Base-by-base conservation (phyloP, 2,113 vertebrate genomes). In the Phylloscopus whistleri region DNA sequence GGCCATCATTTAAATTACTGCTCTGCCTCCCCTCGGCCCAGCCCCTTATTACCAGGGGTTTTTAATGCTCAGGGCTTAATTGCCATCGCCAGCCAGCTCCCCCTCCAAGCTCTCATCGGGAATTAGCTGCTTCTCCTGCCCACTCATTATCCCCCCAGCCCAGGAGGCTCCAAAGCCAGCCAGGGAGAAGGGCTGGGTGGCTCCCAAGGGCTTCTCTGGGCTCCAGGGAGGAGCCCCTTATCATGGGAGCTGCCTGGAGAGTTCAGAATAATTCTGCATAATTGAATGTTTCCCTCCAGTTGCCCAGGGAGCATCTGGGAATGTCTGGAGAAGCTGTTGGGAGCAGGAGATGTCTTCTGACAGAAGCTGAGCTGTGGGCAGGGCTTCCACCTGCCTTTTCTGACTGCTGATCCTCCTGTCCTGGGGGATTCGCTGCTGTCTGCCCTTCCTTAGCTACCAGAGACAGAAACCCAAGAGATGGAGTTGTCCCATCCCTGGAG, bases 51-150 rank as follows among this genome's bases (percentile, higher is more conserved):
- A 96, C 96, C 26, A 0, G 84, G 94, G 87, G 89, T 96, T 98
- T 98, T 98, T 96, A 95, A 97, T 97, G 97, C 97, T 96, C 87
- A 3, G 73, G 74, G 94, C 88, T 96, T 98, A 97, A 98, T 97
- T 97, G 96, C 90, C 14, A 51, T 84, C 1, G 7, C 76, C 77
- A 77, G 52, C 8, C 16, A 94, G 82, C 91, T 94, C 67, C 70
- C 95, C 63, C 94, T 91, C 70, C 53, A 11, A 77, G 96, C 43
- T 35, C 95, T 93, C 21, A 1, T 58, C 14, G 16, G 96, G 96
- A 97, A 97, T 97, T 78, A 95, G 85, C 94, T n/a, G 7, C 24
- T 43, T 87, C 60, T 94, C 76, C 91, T 92, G 92, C 97, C 97
- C 81, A 16, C 91, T 97, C 84, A 20, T 82, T 93, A 84, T 76